These are phyloP conservation scores for Orius insidiosus DNA, from an alignment of 1,140 invertebrate genomes.

Conservation along the genomic window DNA sequence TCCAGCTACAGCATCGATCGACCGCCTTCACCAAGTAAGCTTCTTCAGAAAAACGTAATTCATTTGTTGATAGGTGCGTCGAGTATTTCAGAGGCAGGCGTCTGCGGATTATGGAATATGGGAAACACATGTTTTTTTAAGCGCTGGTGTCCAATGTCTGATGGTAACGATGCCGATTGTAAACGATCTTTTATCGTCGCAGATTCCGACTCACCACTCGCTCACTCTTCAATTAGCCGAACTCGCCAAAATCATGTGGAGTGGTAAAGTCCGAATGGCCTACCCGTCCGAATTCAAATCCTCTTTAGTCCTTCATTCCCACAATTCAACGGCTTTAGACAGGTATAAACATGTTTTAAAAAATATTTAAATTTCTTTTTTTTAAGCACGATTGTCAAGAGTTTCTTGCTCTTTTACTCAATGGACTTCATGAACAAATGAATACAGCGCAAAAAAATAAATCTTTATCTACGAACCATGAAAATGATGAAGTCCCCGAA, in stretches of 20 bases:
- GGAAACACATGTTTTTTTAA: constrained; percentile 61
- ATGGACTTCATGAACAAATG: constrained; percentile 49
- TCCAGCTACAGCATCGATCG: background rate
- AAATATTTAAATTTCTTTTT: constrained; percentile 8
- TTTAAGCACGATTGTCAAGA: constrained; percentile 56
- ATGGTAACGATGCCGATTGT: constrained; percentile 35
- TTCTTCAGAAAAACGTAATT: too few species aligned
- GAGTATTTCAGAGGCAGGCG: constrained; percentile 28
- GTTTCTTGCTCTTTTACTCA: constrained; percentile 47
- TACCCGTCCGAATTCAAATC: constrained; percentile 43
- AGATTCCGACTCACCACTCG: constrained; percentile 27
- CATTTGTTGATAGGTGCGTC: constrained; percentile 11
- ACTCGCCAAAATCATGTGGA: constrained; percentile 43
- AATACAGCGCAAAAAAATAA: constrained; percentile 28
- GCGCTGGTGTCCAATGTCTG: constrained; percentile 46
- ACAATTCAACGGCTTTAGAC: constrained; percentile 44
- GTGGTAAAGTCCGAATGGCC: constrained; percentile 36
- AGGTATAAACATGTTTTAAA: constrained; percentile 24
- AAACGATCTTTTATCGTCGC: constrained; percentile 34
- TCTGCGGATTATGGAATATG: constrained; percentile 45
- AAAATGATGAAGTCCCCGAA: too few species aligned
- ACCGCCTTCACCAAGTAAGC: too few species aligned
- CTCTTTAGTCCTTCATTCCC: constrained; percentile 38
- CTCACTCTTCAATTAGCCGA: constrained; percentile 35
- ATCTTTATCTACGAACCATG: too few species aligned